Evolutionary conservation across 2,888 invertebrate species (phyloP), one percentile per base, ranked within the genome.

Genomic region (Tricholauxania praeusta): DNA sequence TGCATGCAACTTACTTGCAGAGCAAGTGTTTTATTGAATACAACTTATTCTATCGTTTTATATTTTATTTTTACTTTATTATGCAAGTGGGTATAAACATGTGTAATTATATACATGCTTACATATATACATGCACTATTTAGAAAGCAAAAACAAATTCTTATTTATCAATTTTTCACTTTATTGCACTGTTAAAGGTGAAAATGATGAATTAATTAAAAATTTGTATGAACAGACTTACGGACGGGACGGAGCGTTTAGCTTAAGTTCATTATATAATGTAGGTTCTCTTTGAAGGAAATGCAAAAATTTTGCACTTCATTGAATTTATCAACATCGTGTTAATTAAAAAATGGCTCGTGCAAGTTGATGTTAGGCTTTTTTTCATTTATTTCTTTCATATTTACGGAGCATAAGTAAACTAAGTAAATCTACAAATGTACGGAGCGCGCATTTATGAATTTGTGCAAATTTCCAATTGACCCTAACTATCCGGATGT

Each of bases 151-250:
- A 39, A 39, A 80, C 78, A 77, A 79, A 83, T 82, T 80, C 81
- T 78, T 81, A 83, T 82, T 80, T 82, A 82, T 78, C 80, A 80
- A 85, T 83, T 83, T 80, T 81, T 80, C 83, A 82, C 81, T 82
- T 83, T 80, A 79, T 79, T 84, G 84, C 81, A 81, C 82, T 81
- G 48, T 47, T 39, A 60, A 60, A 59, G 51, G 69, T 69, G 60
- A 49, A 60, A 60, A 69, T 69, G 60, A 39, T 39, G 48, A 60
- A 69, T 69, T 69, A 48, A 69, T 69, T 69, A 64, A 51, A n/a
- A 53, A 69, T 32, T 51, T 49, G 59, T 49, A 69, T 51, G 51
- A 10, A 10, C 10, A 39, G 8, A 39, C 10, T 39, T 10, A 39
- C 10, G 10, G 39, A 39, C 39, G 39, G 39, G 10, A n/a, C n/a